Conservation (phyloP, 2,888 invertebrate genomes). For the Calliphora vomitoria region DNA sequence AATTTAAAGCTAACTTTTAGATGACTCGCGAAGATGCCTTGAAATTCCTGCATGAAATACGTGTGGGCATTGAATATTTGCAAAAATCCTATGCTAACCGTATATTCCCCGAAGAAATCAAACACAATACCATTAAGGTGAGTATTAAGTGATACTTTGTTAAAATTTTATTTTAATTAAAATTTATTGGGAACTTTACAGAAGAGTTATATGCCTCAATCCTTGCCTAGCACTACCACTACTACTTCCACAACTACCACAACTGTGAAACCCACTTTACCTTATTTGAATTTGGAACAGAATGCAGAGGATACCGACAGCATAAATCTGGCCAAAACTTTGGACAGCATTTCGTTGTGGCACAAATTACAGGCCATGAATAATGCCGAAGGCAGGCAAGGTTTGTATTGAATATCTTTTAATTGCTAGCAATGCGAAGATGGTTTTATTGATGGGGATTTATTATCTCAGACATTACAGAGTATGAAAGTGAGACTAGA, state of each 20-base stretch:
- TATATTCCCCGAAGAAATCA: conserved; percentile 81
- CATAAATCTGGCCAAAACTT: conserved; percentile 76
- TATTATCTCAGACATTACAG: conserved; percentile 43
- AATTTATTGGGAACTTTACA: conserved; percentile 51
- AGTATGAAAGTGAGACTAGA: conserved; percentile 86
- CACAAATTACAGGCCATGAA: conserved; percentile 82
- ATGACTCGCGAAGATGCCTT: conserved; percentile 91
- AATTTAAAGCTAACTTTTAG: conserved; percentile 83
- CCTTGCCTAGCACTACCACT: conserved; percentile 75
- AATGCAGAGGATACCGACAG: conserved; percentile 72
- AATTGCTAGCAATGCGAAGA: neutral
- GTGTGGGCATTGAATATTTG: conserved; percentile 89
- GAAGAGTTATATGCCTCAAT: conserved; percentile 70
- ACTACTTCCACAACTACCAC: conserved; percentile 79
- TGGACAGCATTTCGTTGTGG: conserved; percentile 82
- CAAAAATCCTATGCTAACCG: conserved; percentile 85
- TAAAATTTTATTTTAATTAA: neutral
- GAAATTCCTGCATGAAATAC: conserved; percentile 90
- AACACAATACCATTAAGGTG: conserved; percentile 81
- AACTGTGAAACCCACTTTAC: conserved; percentile 79
- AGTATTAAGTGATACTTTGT: neutral
- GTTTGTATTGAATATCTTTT: conserved; percentile 22
- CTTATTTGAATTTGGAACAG: conserved; percentile 75
- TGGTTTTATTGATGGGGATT: neutral
- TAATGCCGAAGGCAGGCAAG: conserved; percentile 77